Base-by-base conservation (phyloP, 2,888 invertebrate species). In the Heteromyza rotundicornis region DNA sequence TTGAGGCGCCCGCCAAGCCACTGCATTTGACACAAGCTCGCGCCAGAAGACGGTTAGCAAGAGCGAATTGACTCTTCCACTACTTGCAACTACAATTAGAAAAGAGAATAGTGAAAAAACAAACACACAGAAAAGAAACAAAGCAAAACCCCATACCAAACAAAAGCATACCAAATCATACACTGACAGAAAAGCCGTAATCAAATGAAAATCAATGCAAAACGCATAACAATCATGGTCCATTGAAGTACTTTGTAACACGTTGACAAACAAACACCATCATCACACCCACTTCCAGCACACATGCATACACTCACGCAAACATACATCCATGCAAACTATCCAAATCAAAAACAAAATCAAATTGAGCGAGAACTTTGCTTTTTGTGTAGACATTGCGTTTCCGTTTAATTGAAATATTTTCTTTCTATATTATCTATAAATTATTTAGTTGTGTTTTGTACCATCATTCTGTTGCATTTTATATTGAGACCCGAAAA, bases 41-140 rank as follows among this genome's bases (percentile, higher is more conserved):
- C 71, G 86, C 85, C 65, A 86, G 84, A 77, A 85, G 88, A 76
- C 85, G 88, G 74, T 83, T 83, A 83, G 83, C 76, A 72, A 73
- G 74, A 57, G 68, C 67, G n/a, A 27, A 27, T 27, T 27, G 7
- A 27, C 27, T 27, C 27, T 27, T 27, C 27, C 7, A n/a, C 40
- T 14, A 40, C 40, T 5, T n/a, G 14, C 8, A n/a, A 58, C 62
- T 57, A 64, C 65, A 66, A 67, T 51, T 64, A 62, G 59, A 57
- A 44, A 55, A n/a, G n/a, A n/a, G n/a, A n/a, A n/a, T n/a, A n/a
- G n/a, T n/a, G n/a, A n/a, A 63, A 54, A 63, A 8, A n/a, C 47
- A 19, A 47, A 56, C 58, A 60, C 59, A 56, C 50, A 59, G 54
- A 57, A 57, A 59, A 57, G 59, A 65, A 64, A 60, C 58, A 67